Evolutionary conservation across 2,113 vertebrate genomes (phyloP).

Genomic region (Gorsachius goisagi): DNA sequence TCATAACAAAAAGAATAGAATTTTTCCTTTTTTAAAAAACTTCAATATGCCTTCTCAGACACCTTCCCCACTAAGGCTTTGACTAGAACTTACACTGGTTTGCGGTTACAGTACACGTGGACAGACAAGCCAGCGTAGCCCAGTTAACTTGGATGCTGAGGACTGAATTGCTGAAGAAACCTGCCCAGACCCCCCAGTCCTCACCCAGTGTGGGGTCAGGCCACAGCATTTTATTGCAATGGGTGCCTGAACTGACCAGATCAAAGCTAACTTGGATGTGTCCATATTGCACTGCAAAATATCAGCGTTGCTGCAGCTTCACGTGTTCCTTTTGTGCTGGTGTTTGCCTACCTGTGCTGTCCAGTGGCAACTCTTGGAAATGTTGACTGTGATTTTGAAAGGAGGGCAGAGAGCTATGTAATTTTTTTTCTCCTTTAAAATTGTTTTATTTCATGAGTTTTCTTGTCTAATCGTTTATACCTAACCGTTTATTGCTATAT

Average conservation of each 20-base stretch:
- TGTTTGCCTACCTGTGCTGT: neutral
- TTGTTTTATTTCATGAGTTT: neutral
- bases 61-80: neutral
- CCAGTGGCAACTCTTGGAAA: neutral
- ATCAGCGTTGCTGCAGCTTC: neutral
- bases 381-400: neutral
- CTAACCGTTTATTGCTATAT: neutral
- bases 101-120: neutral
- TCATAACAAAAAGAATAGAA: neutral
- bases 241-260: neutral
- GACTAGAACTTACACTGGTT: neutral
- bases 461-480: neutral
- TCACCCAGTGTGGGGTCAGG: neutral
- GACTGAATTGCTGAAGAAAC: neutral
- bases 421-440: neutral
- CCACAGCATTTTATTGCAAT: neutral
- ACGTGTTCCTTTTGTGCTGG: neutral
- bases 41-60: neutral
- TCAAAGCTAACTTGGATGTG: neutral
- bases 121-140: neutral
- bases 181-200: neutral
- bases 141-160: neutral
- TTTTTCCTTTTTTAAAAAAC: neutral
- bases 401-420: neutral
- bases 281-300: rapidly evolving